These are phyloP conservation scores for Solenopsis fugax DNA, from an alignment of 1,140 invertebrate genomes.

Conservation along the genomic window DNA sequence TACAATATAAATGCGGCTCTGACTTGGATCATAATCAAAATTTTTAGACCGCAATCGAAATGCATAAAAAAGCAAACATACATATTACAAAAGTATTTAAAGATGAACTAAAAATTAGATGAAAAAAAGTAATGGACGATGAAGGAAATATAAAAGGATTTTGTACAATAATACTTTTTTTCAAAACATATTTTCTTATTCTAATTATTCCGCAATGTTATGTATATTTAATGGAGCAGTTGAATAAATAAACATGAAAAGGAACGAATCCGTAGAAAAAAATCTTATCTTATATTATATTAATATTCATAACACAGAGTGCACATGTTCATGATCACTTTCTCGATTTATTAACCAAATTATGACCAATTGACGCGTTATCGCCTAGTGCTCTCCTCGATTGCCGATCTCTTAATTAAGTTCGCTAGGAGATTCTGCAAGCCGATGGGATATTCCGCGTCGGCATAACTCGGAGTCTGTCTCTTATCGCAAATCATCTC, in stretches of 20 bases:
- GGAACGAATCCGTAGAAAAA: not conserved
- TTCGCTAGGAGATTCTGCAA: conserved; percentile 23
- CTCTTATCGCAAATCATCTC: conserved; percentile 74
- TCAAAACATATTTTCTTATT: no score
- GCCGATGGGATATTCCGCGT: not conserved
- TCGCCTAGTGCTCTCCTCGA: not conserved
- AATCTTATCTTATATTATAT: not conserved
- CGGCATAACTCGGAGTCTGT: not conserved
- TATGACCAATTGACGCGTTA: not conserved
- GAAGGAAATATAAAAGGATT: no score
- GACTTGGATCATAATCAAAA: no score
- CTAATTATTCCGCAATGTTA: not conserved
- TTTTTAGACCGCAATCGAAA: no score
- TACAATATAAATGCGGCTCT: no score
- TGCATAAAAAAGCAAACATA: no score
- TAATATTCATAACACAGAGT: not conserved
- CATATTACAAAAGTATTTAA: no score
- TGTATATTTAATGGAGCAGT: conserved; percentile 12
- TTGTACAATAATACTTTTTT: no score
- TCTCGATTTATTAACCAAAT: not conserved
- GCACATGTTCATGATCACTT: not conserved
- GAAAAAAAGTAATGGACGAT: no score
- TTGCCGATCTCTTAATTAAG: conserved; percentile 18
- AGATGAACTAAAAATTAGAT: no score
- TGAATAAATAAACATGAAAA: conserved; percentile 46